Base-by-base conservation (phyloP, 2,888 invertebrate genomes). In the Callyntrura guangdongensis region DNA sequence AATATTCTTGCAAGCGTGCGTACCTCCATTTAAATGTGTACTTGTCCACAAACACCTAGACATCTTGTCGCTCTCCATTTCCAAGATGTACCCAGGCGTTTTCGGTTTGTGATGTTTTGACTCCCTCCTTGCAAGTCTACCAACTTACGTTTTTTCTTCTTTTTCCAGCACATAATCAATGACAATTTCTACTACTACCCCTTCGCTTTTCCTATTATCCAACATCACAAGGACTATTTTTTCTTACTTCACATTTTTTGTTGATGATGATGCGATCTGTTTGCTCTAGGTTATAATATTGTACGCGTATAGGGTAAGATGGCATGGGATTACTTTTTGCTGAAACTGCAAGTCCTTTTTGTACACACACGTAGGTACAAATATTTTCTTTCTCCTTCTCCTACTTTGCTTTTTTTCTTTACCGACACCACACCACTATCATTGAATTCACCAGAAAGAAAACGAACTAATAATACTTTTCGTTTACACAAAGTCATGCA, bases 321-420 rank as follows among this genome's bases (percentile, higher is more conserved):
- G 79, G 67, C 69, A 53, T 69, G 81, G 87, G 87, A 87, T 87
- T 87, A 87, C 87, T 79, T 87, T 87, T 87, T 20, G 87, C 87
- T 87, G 87, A 87, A 87, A 79, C 69, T 81, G 87, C 87, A 87
- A 87, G n/a, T 69, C 36, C 36, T 69, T 61, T 25, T 45, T 69
- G 3, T 36, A 6, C 6, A 36, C 36, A 36, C 6, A 36, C 36
- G 36, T 2, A 36, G 6, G 36, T 6, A 36, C 6, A 36, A 2
- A 36, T 36, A 36, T 36, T 22, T 11, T 61, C 8, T 22, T 22
- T 9, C 22, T 22, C n/a, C 22, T 61, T 11, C 22, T 61, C 61
- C 61, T 8, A n/a, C 45, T 17, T 47, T 72, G 4, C n/a, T 59
- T 12, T n/a, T 8, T 14, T 59, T 59, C n/a, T 59, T 59, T n/a